phyloP scores from a whole-genome alignment of 1,140 invertebrate species.

The Drosophila kikkawai region DNA sequence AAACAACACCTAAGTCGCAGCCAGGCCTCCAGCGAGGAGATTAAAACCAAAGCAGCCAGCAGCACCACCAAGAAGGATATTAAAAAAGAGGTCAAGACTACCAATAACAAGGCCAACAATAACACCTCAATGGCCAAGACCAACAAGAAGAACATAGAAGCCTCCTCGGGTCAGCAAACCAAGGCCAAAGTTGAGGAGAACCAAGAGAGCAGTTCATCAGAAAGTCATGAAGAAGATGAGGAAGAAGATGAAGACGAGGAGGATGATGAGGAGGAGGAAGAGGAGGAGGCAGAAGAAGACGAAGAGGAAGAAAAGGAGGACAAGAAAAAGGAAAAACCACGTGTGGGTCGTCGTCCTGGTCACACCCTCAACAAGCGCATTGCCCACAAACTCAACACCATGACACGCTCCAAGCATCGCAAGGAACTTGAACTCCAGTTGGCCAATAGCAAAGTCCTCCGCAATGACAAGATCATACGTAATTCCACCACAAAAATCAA shows the following conservation, averaged over 20 bases:
- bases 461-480: constrained; percentile 82
- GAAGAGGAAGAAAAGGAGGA: constrained; percentile 3
- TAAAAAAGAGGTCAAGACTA: constrained; percentile 25
- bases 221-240: constrained; percentile 28
- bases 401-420: constrained; percentile 83
- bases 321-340: constrained; percentile 18
- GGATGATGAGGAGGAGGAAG: constrained; percentile 1
- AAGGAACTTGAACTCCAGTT: constrained; percentile 77
- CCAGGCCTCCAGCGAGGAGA: constrained; percentile 42
- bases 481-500: constrained; percentile 80
- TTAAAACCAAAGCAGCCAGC: constrained; percentile 8
- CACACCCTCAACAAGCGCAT: constrained; percentile 50
- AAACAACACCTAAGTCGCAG: constrained; percentile 11
- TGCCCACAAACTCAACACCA: constrained; percentile 71
- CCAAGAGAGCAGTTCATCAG: constrained; percentile 19
- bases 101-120: constrained; percentile 21
- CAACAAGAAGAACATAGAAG: constrained; percentile 10
- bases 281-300: constrained; percentile 8
- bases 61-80: constrained; percentile 6
- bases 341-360: constrained; percentile 19
- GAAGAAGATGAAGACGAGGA: constrained; percentile 23
- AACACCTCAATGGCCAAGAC: not conserved
- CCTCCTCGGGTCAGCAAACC: not conserved
- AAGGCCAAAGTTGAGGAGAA: constrained; percentile 26
- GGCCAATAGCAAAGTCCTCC: constrained; percentile 82